Conservation (phyloP, 1,140 invertebrate species). For the Babylonia areolata region DNA sequence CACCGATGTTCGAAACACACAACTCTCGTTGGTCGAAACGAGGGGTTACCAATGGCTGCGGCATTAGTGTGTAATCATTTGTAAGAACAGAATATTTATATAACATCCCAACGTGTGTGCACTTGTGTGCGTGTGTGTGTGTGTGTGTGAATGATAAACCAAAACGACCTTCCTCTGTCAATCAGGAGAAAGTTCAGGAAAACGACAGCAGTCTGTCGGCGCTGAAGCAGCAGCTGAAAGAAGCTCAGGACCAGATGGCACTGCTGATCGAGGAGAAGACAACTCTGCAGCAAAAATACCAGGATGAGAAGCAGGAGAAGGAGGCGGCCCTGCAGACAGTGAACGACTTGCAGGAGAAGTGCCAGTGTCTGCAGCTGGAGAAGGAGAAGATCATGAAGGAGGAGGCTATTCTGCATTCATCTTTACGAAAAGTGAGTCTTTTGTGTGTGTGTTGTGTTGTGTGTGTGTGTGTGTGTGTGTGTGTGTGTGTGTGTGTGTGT, state of each 20-base stretch:
- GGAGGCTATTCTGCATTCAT: background rate
- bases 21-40: too few species aligned
- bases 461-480: too few species aligned
- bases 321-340: background rate
- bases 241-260: background rate
- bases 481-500: too few species aligned
- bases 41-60: too few species aligned
- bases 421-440: background rate
- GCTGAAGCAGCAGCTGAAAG: background rate
- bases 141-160: too few species aligned
- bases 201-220: background rate
- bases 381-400: background rate
- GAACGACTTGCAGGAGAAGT: background rate
- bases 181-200: background rate
- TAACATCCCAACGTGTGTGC: too few species aligned
- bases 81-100: too few species aligned
- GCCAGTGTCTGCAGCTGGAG: background rate
- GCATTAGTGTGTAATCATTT: too few species aligned
- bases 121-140: too few species aligned
- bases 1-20: too few species aligned
- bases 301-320: background rate
- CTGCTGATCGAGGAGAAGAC: background rate
- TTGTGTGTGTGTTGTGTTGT: too few species aligned
- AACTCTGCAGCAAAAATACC: background rate
- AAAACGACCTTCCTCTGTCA: too few species aligned